Evolutionary conservation across 1,140 invertebrate genomes (phyloP).

Genomic region (Alviniconcha marisindica): DNA sequence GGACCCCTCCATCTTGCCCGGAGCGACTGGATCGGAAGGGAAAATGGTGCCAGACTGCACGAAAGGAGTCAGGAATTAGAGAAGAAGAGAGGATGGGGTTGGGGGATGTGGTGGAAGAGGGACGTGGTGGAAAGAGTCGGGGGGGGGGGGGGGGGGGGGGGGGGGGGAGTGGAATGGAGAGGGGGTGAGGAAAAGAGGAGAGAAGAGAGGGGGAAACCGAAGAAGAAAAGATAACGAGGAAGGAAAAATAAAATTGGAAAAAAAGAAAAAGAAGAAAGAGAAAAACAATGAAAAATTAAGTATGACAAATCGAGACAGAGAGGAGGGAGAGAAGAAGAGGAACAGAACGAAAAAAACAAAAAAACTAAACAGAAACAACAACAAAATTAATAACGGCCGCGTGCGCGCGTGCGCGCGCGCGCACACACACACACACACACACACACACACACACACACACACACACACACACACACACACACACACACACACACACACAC

Average conservation of each 20-base stretch:
- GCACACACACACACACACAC: background rate
- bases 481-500: conserved; percentile 15
- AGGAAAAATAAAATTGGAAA: too few species aligned
- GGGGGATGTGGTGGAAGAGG: background rate
- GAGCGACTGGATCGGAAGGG: background rate
- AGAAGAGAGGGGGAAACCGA: too few species aligned
- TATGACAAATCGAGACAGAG: too few species aligned
- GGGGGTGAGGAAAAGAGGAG: too few species aligned
- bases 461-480: background rate
- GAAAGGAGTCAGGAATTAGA: background rate
- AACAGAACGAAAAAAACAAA: background rate
- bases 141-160: too few species aligned
- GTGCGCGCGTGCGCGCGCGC: background rate
- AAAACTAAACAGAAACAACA: background rate
- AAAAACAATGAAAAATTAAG: too few species aligned
- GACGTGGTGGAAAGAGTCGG: background rate
- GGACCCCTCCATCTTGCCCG: conserved; percentile 8
- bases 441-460: conserved; percentile 11
- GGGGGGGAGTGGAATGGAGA: too few species aligned
- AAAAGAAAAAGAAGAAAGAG: too few species aligned
- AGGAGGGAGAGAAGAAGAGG: background rate
- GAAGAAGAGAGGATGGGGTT: background rate
- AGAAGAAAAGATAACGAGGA: too few species aligned
- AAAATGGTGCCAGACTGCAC: background rate
- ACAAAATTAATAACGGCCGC: background rate